Conservation (phyloP, 2,113 vertebrate species). For the Nothoprocta pentlandii region DNA sequence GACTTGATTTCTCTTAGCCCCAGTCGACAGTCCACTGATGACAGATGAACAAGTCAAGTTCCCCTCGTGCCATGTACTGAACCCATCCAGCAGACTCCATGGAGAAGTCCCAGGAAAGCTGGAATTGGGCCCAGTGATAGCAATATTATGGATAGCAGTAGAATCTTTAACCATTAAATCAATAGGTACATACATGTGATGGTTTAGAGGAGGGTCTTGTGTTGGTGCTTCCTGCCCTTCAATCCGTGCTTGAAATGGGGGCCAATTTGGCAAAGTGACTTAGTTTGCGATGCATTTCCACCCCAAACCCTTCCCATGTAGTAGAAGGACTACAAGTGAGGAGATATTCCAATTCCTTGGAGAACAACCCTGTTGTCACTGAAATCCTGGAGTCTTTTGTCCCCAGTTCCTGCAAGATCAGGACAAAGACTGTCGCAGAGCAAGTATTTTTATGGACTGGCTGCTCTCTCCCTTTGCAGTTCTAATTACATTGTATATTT, state of each 20-base stretch:
- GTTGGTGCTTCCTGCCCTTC: neutral
- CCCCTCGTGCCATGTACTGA: fast-evolving
- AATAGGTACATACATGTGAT: neutral
- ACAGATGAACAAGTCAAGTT: neutral
- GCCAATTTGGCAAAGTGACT: neutral
- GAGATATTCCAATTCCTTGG: neutral
- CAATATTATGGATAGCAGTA: neutral
- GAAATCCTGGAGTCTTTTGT: neutral
- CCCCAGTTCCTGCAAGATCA: neutral
- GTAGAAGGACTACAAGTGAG: neutral
- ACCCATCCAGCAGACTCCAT: neutral
- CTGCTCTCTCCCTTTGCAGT: neutral
- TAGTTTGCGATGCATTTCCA: neutral
- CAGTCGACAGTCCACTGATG: neutral
- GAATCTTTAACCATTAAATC: neutral
- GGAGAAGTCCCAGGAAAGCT: neutral
- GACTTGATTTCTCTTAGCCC: neutral
- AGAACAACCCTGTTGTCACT: neutral
- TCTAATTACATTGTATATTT: slow-evolving; percentile 63
- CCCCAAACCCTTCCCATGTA: neutral
- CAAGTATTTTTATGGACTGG: slow-evolving; percentile 20
- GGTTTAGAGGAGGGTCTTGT: neutral
- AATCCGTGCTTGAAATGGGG: neutral
- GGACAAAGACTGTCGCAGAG: neutral
- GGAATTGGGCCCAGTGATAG: neutral